Conservation (phyloP, 2,113 vertebrate genomes). For the Galbula dea region DNA sequence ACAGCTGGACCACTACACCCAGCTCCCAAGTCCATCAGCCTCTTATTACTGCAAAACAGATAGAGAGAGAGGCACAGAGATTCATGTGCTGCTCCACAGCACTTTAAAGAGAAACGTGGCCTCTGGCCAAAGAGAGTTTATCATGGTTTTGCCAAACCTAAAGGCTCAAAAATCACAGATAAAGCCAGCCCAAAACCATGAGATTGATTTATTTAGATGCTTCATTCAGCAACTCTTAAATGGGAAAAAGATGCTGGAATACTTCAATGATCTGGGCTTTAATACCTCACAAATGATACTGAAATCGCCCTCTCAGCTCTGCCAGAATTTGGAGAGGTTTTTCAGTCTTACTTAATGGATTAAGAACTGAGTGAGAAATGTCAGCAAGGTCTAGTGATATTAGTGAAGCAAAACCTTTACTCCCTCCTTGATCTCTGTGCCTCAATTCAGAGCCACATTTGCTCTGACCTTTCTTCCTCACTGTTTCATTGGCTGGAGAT, state of each 20-base stretch:
- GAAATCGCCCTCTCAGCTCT: neutral
- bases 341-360: neutral
- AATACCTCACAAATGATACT: neutral
- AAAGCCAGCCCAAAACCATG: neutral
- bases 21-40: neutral
- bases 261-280: neutral
- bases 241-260: slow-evolving; percentile 16
- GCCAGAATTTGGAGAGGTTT: neutral
- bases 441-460: neutral
- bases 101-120: neutral
- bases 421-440: neutral
- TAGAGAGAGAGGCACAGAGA: neutral
- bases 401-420: neutral
- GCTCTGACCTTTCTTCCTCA: neutral
- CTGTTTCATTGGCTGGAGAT: neutral
- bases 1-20: neutral
- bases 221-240: slow-evolving; percentile 10
- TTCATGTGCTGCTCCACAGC: neutral
- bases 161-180: neutral
- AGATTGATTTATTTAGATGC: neutral
- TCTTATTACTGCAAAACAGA: neutral
- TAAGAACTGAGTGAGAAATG: neutral
- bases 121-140: neutral
- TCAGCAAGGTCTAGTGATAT: neutral
- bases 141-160: neutral